Conservation (phyloP, 2,797 vertebrate genomes). For the Lepilemur septentrionalis region DNA sequence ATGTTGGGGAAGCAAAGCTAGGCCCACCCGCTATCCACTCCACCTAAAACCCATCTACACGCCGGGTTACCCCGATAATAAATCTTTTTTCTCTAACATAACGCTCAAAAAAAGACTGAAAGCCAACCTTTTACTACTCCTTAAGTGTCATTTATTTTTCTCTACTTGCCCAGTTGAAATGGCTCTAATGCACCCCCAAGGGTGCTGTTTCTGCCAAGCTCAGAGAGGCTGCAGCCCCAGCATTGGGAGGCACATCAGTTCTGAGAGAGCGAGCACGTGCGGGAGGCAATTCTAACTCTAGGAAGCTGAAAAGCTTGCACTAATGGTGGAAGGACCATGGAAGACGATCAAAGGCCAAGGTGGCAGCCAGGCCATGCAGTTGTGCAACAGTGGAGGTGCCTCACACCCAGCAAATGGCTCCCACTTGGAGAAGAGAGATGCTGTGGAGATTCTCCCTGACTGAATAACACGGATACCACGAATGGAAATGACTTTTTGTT, state of each 20-base stretch:
- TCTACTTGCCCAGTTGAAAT: background rate
- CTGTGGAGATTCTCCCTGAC: background rate
- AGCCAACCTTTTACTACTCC: background rate
- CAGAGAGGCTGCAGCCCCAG: background rate
- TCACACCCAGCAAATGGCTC: background rate
- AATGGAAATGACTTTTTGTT: background rate
- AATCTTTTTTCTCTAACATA: background rate
- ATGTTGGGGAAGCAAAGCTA: background rate
- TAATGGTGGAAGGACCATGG: background rate
- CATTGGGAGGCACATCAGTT: background rate
- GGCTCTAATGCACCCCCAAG: background rate
- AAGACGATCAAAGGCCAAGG: background rate
- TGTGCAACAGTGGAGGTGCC: background rate
- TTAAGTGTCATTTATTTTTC: conserved; percentile 3
- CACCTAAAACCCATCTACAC: background rate
- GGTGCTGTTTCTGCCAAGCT: background rate
- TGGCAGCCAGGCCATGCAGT: background rate
- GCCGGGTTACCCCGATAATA: background rate
- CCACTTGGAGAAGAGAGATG: background rate
- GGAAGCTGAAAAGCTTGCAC: background rate
- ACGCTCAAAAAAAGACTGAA: background rate
- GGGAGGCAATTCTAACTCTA: background rate
- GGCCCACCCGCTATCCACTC: background rate
- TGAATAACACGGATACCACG: background rate
- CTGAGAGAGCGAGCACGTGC: background rate